phyloP scores from a whole-genome alignment of 2,113 vertebrate species.

The Junco hyemalis region DNA sequence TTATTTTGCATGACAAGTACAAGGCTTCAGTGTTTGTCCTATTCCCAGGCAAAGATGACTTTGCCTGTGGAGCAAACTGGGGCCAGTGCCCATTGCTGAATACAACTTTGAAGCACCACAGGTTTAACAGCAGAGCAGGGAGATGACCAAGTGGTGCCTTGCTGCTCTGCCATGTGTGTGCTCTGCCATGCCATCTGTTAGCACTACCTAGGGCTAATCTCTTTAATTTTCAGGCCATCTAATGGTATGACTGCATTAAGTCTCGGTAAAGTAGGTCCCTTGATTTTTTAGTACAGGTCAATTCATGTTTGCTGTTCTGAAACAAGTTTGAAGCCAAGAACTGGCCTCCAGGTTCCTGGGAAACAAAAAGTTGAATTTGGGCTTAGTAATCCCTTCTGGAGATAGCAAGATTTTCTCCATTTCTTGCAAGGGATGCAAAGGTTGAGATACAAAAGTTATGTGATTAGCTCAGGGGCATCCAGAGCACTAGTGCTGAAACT shows the following conservation, averaged over 20 bases:
- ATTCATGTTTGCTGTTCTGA: neutral
- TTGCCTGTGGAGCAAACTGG: neutral
- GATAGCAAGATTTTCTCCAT: neutral
- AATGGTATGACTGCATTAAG: neutral
- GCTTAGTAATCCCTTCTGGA: neutral
- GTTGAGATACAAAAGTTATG: neutral
- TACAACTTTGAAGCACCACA: neutral
- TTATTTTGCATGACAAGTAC: neutral
- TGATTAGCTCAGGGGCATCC: neutral
- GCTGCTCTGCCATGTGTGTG: neutral
- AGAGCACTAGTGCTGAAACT: neutral
- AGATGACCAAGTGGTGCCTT: constrained; percentile 8
- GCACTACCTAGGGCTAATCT: neutral
- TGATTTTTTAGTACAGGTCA: neutral
- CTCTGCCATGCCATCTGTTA: constrained; percentile 33
- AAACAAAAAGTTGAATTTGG: neutral
- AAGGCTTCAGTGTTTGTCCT: neutral
- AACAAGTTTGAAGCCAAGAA: neutral
- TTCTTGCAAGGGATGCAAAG: neutral
- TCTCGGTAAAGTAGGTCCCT: neutral
- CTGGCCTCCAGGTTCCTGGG: neutral
- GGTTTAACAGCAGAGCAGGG: neutral
- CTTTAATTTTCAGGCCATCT: neutral
- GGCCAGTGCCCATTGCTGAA: neutral
- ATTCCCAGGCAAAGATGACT: neutral